These are phyloP conservation scores for Poeciliopsis paucimaculata DNA, from an alignment of 2,797 vertebrate species.

Conservation along the genomic window DNA sequence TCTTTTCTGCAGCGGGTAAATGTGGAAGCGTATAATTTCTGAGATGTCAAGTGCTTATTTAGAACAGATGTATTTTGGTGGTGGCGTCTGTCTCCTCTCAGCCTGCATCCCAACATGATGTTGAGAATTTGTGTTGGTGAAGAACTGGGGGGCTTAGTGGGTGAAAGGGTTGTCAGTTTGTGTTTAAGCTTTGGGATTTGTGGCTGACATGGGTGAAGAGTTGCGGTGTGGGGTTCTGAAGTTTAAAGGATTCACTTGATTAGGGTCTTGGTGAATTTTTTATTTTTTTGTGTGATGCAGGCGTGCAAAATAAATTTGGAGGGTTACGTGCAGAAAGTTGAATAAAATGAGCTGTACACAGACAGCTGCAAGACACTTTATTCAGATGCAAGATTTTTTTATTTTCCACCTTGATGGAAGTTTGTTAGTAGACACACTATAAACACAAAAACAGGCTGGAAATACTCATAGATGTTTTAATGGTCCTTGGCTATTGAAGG, in stretches of 20 bases:
- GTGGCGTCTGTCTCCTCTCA: constrained; percentile 72
- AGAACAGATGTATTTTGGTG: constrained; percentile 77
- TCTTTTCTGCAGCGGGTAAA: constrained; percentile 68
- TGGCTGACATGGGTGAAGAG: constrained; percentile 45
- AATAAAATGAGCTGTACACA: constrained; percentile 40
- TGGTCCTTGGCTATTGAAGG: not conserved
- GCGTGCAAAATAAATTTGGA: constrained; percentile 15
- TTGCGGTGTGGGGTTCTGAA: constrained; percentile 48
- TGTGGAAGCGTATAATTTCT: constrained; percentile 77
- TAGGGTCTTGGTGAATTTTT: constrained; percentile 21
- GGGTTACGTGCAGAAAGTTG: constrained; percentile 19
- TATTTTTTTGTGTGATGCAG: constrained; percentile 20
- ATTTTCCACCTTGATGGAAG: constrained; percentile 2
- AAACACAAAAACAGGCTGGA: not conserved
- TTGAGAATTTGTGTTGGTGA: constrained; percentile 56
- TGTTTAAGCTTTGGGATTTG: constrained; percentile 50
- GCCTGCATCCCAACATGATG: constrained; percentile 55
- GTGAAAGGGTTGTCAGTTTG: constrained; percentile 70
- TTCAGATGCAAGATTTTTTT: no score
- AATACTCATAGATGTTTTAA: not conserved
- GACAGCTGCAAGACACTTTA: constrained; percentile 28
- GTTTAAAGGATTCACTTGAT: constrained; percentile 38
- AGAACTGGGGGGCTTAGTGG: constrained; percentile 51
- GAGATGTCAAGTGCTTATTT: constrained; percentile 78
- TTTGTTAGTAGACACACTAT: constrained; percentile 3